phyloP scores from a whole-genome alignment of 2,888 invertebrate species.

The Apamea epomidion region DNA sequence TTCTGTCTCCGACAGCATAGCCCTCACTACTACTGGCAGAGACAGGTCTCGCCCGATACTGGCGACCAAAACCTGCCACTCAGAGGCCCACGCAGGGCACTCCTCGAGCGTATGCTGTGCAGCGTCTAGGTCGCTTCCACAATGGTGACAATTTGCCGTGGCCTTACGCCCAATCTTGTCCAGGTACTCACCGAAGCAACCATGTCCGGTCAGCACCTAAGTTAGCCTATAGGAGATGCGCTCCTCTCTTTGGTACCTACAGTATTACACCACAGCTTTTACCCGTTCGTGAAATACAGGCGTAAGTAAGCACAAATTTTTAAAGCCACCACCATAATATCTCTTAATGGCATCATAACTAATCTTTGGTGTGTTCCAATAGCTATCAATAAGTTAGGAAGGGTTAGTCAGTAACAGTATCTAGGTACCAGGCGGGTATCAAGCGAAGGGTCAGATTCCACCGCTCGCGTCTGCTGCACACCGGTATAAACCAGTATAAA shows the following conservation, averaged over 20 bases:
- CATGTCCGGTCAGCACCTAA: too few species aligned
- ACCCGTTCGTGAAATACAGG: neutral
- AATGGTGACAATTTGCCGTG: too few species aligned
- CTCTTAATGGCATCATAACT: constrained; percentile 18
- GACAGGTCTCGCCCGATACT: too few species aligned
- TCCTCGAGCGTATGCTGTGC: too few species aligned
- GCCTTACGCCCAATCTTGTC: too few species aligned
- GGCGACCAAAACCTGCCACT: too few species aligned
- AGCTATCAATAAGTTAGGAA: neutral
- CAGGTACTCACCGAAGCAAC: too few species aligned
- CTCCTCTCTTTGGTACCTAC: neutral
- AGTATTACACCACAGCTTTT: neutral
- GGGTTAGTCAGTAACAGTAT: neutral
- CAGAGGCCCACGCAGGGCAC: too few species aligned
- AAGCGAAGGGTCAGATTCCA: constrained; percentile 19
- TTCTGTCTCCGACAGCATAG: too few species aligned
- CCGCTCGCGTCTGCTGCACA: constrained; percentile 27
- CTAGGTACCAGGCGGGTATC: neutral
- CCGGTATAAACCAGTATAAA: constrained; percentile 27
- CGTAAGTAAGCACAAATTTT: neutral
- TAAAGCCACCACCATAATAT: neutral
- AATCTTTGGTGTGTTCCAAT: neutral
- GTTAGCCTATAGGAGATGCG: too few species aligned
- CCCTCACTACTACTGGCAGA: too few species aligned
- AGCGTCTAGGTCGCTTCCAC: too few species aligned